A percentile compares a stretch with the other conserved stretches of the same genome.
phyloP scores from a whole-genome alignment of 2,888 invertebrate genomes.

The Mongoloraphidia duomilia region DNA sequence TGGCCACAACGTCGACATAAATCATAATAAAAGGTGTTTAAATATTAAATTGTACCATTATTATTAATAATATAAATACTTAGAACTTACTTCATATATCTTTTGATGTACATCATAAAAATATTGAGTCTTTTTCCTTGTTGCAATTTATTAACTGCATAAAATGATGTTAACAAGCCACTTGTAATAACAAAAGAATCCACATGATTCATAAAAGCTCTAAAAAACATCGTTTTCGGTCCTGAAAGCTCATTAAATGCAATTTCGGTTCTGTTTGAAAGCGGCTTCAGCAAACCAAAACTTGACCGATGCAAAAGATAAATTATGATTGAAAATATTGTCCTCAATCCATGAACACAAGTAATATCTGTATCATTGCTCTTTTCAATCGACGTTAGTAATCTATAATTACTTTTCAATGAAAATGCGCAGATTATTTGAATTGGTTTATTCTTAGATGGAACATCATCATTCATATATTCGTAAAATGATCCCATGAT shows the following conservation, averaged over 20 bases:
- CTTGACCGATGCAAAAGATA: slow-evolving; percentile 7
- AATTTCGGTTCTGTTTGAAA: slow-evolving; percentile 6
- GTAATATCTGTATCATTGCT: background rate
- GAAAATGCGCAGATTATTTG: background rate
- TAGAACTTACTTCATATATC: slow-evolving; percentile 9
- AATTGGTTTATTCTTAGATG: background rate
- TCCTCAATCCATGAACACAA: slow-evolving; percentile 8
- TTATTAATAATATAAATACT: background rate
- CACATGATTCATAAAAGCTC: slow-evolving; percentile 9
- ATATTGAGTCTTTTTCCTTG: slow-evolving; percentile 5
- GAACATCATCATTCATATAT: background rate
- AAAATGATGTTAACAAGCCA: slow-evolving; percentile 8
- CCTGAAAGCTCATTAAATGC: slow-evolving; percentile 4
- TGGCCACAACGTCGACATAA: too few relatives aligned
- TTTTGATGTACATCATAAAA: slow-evolving; percentile 5
- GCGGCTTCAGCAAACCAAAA: slow-evolving; percentile 8
- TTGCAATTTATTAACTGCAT: slow-evolving; percentile 3
- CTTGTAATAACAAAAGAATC: slow-evolving; percentile 9
- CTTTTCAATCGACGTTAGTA: background rate
- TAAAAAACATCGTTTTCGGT: slow-evolving; percentile 4
- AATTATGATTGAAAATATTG: slow-evolving; percentile 6
- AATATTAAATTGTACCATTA: too few relatives aligned
- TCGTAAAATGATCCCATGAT: background rate
- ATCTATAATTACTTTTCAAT: background rate
- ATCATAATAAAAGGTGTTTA: too few relatives aligned